Base-by-base conservation (phyloP, 2,113 vertebrate species). In the Zosterops borbonicus region DNA sequence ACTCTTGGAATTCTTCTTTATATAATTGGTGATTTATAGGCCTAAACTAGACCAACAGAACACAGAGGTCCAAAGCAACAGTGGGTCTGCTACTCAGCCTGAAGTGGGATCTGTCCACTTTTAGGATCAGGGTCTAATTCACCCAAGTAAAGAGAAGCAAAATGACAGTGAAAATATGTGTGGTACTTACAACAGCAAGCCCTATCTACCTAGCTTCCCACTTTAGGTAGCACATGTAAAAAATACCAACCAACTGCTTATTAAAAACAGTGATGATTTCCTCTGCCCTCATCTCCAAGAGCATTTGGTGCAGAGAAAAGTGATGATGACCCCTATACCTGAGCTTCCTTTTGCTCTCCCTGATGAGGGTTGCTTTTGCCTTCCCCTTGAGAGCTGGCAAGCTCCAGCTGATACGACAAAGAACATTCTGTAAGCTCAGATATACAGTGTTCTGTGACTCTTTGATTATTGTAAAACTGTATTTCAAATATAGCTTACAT, bases 91-190 rank as follows among this genome's bases (percentile, higher is more conserved):
- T 71, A 44, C 10, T 10, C 20, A 84, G 28, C n/a, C n/a, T 69
- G n/a, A 49, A 29, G 42, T 39, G 46, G 28, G 42, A 77, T 73
- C 41, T 83, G 44, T 25, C 20, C 21, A 46, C 47, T 83, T 77
- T 31, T 33, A 64, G 49, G 19, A 46, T 55, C 39, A 83, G 76
- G 18, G 14, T 41, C 14, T 59, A 71, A 73, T 47, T 79, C 62
- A 73, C 4, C 2, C 42, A 68, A 60, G 22, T 53, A 86, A 86
- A 81, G 28, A 63, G 41, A 86, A 59, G 28, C 14, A 37, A 59
- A 60, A 84, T 0, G 0, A 33, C 25, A 64, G 33, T 20, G 28
- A 55, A 35, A 91, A 37, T 41, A 76, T 0, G 1, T 1, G 6
- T 27, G 35, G 23, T 55, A 56, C 63, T 87, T 44, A 47, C 1